Evolutionary conservation across 2,113 vertebrate genomes (phyloP).

Genomic region (Acanthisitta chloris): DNA sequence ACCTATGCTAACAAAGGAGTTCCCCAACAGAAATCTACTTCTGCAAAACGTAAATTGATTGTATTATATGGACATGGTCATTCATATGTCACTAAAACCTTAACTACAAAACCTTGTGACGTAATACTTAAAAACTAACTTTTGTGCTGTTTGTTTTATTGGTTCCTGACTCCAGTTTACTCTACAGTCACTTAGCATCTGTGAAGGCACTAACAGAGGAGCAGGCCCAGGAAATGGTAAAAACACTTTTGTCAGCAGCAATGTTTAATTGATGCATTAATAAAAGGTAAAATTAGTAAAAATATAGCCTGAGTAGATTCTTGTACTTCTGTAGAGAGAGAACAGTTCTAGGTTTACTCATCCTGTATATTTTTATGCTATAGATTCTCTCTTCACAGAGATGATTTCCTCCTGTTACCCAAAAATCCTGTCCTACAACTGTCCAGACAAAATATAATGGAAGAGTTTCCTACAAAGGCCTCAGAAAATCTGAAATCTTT

Average conservation of each 20-base stretch:
- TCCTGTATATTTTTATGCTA: not conserved
- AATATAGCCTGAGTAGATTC: not conserved
- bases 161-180: not conserved
- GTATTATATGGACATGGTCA: not conserved
- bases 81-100: not conserved
- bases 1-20: not conserved
- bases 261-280: not conserved
- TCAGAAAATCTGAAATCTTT: not conserved
- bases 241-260: not conserved
- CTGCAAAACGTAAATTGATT: not conserved
- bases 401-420: not conserved
- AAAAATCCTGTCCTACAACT: not conserved
- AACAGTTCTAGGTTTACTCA: not conserved
- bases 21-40: not conserved
- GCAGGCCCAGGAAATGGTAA: not conserved
- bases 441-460: not conserved
- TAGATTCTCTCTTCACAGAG: not conserved
- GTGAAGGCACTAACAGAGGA: not conserved
- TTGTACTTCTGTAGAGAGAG: not conserved
- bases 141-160: not conserved
- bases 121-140: not conserved
- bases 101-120: not conserved
- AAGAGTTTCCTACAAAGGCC: not conserved
- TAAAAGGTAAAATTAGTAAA: not conserved
- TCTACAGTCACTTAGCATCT: not conserved